Conservation (phyloP, 2,113 vertebrate genomes). For the human region GRCh38 chr11:417501-418000, state of each 20-base stretch:
- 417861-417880: not conserved
- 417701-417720: not conserved
- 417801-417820: not conserved
- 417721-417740: not conserved
- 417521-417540: fast-evolving
- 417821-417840: not conserved
- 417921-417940: not conserved
- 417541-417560: not conserved
- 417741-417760: not conserved
- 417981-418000: not conserved
- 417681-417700: not conserved
- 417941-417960: slow-evolving; percentile 50
- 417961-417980: not conserved
- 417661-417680: not conserved
- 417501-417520: not conserved
- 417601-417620: not conserved
- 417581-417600: not conserved
- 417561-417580: not conserved
- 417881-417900: not conserved
- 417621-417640: not conserved
- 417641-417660: not conserved
- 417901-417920: too few relatives aligned
- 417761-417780: fast-evolving
- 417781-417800: not conserved
- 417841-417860: not conserved